These are phyloP conservation scores for Pachyseris speciosa DNA, from an alignment of 64 coral and sea anemone genomes.

Conservation along the genomic window DNA sequence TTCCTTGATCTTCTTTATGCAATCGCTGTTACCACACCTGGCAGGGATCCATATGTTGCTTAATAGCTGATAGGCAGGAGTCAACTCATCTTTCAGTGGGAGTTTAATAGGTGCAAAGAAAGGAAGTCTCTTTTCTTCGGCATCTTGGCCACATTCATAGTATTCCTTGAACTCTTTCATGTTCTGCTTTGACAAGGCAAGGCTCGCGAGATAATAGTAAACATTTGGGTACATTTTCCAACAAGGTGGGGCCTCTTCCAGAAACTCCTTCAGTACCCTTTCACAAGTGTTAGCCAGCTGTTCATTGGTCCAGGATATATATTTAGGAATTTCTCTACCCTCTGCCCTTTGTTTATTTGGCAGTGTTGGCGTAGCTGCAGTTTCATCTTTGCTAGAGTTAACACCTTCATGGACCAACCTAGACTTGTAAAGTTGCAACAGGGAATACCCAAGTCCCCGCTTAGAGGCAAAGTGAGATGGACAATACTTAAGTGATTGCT, in stretches of 20 bases:
- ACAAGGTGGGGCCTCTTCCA: conserved; percentile 76
- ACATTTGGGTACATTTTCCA: conserved; percentile 82
- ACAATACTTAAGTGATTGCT: conserved; percentile 61
- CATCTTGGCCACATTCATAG: conserved; percentile 70
- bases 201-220: conserved; percentile 66
- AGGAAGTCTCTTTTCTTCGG: conserved; percentile 76
- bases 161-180: conserved; percentile 8
- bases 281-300: background rate
- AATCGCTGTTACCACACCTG: conserved; percentile 63
- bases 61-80: background rate
- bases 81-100: conserved; percentile 15
- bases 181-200: background rate
- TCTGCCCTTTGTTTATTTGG: background rate
- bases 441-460: conserved; percentile 61
- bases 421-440: background rate
- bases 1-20: conserved; percentile 21
- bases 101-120: conserved; percentile 65
- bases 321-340: background rate
- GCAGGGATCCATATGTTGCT: background rate
- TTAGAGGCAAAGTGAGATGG: conserved; percentile 72
- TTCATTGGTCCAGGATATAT: conserved; percentile 19
- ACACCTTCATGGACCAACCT: background rate
- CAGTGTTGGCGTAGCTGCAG: background rate
- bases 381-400: background rate
- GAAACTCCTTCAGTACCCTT: conserved; percentile 52